Evolutionary conservation across 2,888 invertebrate species (phyloP).

Genomic region (Ochropleura leucogaster): DNA sequence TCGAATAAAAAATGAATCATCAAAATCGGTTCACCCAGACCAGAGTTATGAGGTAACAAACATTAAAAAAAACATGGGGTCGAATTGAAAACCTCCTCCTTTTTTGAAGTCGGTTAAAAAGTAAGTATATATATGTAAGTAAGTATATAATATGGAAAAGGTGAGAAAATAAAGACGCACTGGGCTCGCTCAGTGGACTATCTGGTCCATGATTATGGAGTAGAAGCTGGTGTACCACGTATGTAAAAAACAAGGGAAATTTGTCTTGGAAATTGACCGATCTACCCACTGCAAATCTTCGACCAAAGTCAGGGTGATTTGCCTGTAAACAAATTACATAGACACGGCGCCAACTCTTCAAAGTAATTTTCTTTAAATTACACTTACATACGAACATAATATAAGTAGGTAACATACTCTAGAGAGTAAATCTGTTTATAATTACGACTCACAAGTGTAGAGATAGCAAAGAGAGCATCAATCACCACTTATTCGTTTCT

Average conservation of each 20-base stretch:
- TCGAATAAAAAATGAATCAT: too few species aligned
- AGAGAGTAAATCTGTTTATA: constrained; percentile 46
- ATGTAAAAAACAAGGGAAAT: neutral
- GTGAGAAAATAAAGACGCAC: neutral
- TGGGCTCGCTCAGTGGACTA: neutral
- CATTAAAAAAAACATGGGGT: too few species aligned
- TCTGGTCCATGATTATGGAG: neutral
- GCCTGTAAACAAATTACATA: neutral
- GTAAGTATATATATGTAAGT: too few species aligned
- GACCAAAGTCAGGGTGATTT: neutral
- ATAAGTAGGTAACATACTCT: constrained; percentile 55
- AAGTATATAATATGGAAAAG: neutral
- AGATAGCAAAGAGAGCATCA: constrained; percentile 55
- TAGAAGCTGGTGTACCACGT: neutral
- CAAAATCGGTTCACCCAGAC: too few species aligned
- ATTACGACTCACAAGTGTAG: constrained; percentile 32
- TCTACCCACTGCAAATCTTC: neutral
- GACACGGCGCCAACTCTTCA: constrained; percentile 20
- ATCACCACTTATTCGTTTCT: constrained; percentile 29
- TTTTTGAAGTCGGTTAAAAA: too few species aligned
- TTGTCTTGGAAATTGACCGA: neutral
- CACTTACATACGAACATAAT: constrained; percentile 23
- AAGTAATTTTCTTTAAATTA: constrained; percentile 51
- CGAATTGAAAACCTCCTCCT: too few species aligned
- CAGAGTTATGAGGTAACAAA: too few species aligned